Evolutionary conservation across 2,113 vertebrate genomes (phyloP).

Genomic region (Hydropotes inermis): DNA sequence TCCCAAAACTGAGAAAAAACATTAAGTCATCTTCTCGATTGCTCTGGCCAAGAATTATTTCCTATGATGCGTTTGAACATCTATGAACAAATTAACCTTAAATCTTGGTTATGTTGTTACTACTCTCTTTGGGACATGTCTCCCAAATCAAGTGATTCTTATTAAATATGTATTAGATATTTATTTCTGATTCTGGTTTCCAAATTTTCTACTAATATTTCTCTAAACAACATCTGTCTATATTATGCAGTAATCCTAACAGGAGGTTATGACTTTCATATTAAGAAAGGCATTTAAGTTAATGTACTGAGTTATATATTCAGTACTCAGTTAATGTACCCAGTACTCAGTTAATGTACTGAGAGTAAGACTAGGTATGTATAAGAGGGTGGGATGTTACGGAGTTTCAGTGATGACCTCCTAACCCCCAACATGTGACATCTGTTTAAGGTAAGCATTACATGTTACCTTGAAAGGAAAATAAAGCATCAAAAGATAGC

Average conservation of each 20-base stretch:
- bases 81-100: slow-evolving; percentile 10
- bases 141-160: neutral
- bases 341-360: neutral
- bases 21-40: slow-evolving; percentile 19
- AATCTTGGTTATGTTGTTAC: neutral
- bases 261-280: neutral
- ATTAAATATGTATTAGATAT: neutral
- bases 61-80: neutral
- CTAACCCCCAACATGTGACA: neutral
- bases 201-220: neutral
- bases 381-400: neutral
- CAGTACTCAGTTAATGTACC: neutral
- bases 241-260: neutral
- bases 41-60: neutral
- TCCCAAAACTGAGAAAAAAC: slow-evolving; percentile 43
- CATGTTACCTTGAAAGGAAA: neutral
- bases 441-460: neutral
- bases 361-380: neutral
- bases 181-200: neutral
- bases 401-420: neutral
- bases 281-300: neutral
- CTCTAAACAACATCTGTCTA: neutral
- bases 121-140: neutral
- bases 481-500: neutral
- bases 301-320: neutral